These are phyloP conservation scores for Rachycentron canadum DNA, from an alignment of 2,797 vertebrate species.

Conservation along the genomic window DNA sequence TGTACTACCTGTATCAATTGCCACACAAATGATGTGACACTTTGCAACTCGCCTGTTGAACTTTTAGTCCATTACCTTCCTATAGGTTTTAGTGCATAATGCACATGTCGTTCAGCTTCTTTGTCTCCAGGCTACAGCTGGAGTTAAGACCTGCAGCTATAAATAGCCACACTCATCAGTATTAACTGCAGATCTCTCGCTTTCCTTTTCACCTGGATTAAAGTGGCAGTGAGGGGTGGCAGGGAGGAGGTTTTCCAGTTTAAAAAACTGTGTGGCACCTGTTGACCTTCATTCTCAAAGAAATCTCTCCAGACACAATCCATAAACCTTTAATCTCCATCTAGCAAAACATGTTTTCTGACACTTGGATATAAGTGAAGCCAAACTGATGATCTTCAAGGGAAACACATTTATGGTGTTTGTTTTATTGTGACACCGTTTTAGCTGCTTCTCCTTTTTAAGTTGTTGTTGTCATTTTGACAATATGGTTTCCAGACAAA, in stretches of 20 bases:
- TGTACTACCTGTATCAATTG: background rate
- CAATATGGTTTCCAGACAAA: too few species aligned
- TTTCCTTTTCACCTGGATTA: slow-evolving; percentile 35
- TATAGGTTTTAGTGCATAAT: too few species aligned
- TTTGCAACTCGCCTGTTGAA: background rate
- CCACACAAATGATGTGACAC: background rate
- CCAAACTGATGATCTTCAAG: background rate
- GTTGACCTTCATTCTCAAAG: slow-evolving; percentile 14
- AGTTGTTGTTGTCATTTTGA: background rate
- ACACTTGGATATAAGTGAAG: background rate
- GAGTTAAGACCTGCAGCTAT: slow-evolving; percentile 10
- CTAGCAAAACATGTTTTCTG: background rate
- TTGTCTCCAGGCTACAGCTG: background rate
- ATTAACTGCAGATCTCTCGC: slow-evolving; percentile 10
- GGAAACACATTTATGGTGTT: background rate
- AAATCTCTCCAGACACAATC: slow-evolving; percentile 7
- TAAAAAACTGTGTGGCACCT: background rate
- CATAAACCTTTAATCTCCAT: background rate
- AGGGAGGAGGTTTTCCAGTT: background rate
- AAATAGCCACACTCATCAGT: slow-evolving; percentile 21
- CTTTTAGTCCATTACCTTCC: background rate
- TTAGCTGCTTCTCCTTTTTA: background rate
- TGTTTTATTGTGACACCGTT: background rate
- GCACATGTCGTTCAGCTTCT: background rate
- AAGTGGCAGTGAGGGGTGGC: slow-evolving; percentile 14